phyloP scores from a whole-genome alignment of 2,797 vertebrate species.

The Microtus californicus region DNA sequence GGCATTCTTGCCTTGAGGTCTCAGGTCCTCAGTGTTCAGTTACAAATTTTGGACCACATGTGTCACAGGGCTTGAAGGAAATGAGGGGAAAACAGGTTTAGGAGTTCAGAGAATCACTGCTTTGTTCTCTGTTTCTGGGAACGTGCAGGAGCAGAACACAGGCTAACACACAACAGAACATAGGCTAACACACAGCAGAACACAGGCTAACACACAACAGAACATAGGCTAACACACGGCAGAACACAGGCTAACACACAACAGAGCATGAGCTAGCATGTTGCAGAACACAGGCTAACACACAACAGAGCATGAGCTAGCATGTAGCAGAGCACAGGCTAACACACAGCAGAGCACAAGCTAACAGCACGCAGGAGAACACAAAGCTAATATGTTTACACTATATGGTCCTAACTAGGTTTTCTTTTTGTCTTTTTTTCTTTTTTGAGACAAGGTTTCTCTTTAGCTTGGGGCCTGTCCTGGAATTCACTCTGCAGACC shows the following conservation, averaged over 20 bases:
- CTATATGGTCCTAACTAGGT: constrained; percentile 71
- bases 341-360: background rate
- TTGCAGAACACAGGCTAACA: no score
- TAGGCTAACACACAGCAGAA: no score
- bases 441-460: no score
- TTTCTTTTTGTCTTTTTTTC: constrained; percentile 58
- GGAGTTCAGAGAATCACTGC: constrained; percentile 25
- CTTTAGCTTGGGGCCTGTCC: no score
- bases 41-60: constrained; percentile 74
- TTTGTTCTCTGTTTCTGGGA: constrained; percentile 68
- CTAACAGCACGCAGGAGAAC: constrained; percentile 9
- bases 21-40: constrained; percentile 80
- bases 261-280: no score
- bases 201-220: no score
- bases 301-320: no score
- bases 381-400: constrained; percentile 72
- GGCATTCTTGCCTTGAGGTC: constrained; percentile 82
- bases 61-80: rapidly evolving
- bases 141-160: constrained; percentile 37
- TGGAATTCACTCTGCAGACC: no score
- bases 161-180: no score
- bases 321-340: no score
- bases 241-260: no score
- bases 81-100: constrained; percentile 21
- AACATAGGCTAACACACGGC: no score